phyloP scores from a whole-genome alignment of 2,113 vertebrate species.

The Microtus montanus region DNA sequence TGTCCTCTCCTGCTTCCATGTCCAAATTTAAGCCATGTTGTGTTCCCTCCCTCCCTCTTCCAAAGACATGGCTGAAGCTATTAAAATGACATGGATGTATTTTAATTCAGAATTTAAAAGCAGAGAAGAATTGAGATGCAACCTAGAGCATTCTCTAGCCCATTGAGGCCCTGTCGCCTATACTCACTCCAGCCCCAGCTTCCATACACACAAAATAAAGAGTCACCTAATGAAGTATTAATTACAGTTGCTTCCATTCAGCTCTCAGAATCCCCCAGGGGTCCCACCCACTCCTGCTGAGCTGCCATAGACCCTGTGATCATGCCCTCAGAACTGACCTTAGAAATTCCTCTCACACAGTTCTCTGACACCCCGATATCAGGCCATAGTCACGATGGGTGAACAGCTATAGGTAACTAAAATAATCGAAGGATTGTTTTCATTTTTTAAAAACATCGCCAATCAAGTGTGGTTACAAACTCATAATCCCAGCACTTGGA shows the following conservation, averaged over 20 bases:
- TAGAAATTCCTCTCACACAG: neutral
- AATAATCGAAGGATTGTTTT: neutral
- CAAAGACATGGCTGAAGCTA: neutral
- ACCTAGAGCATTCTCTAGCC: neutral
- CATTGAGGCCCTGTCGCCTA: neutral
- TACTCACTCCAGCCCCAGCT: neutral
- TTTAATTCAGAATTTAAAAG: neutral
- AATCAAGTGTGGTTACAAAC: neutral
- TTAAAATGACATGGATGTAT: neutral
- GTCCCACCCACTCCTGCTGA: neutral
- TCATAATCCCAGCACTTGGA: too few relatives aligned
- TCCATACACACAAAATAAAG: neutral
- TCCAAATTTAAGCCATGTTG: neutral
- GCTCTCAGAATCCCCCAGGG: neutral
- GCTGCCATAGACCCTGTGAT: neutral
- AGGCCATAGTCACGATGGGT: neutral
- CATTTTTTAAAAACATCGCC: neutral
- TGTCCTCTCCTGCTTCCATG: neutral
- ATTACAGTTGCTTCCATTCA: neutral
- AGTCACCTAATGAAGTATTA: neutral
- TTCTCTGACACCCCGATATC: neutral
- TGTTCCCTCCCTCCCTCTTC: neutral
- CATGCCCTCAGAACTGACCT: neutral
- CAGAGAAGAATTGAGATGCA: neutral
- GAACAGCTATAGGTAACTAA: too few relatives aligned